phyloP scores from a whole-genome alignment of 2,797 vertebrate genomes.

The Neopelma chrysocephalum region DNA sequence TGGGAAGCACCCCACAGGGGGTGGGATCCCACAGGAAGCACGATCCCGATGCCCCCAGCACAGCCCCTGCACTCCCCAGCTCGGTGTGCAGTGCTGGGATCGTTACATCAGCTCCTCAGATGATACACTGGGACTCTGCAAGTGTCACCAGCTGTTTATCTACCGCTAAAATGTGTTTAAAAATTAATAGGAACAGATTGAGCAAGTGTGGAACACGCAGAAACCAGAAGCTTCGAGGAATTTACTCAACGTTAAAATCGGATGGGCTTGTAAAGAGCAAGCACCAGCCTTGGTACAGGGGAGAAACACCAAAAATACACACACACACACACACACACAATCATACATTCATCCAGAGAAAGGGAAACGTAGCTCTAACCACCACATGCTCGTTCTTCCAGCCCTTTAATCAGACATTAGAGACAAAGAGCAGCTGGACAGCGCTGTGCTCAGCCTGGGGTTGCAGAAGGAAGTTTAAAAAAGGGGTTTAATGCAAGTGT shows the following conservation, averaged over 20 bases:
- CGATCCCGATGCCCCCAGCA: accelerated
- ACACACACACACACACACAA: background rate
- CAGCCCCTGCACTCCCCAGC: background rate
- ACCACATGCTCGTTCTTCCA: background rate
- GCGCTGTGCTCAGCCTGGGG: background rate
- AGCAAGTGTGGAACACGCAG: background rate
- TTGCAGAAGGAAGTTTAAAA: background rate
- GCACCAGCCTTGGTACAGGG: background rate
- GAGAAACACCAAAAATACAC: background rate
- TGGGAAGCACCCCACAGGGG: accelerated
- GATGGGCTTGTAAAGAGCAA: background rate
- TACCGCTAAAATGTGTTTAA: background rate
- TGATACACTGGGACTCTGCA: accelerated
- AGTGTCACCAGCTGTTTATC: constrained; percentile 7
- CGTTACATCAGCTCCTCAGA: background rate
- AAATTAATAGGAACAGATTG: constrained; percentile 19
- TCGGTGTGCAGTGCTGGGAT: accelerated
- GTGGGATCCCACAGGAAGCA: background rate
- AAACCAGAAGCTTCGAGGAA: background rate
- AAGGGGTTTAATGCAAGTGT: background rate
- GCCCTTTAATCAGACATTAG: background rate
- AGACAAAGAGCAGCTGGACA: background rate
- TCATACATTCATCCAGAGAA: background rate
- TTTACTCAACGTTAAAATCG: accelerated
- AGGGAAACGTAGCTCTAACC: background rate